Evolutionary conservation across 2,888 invertebrate genomes (phyloP), one percentile per base, ranked within the genome.

Genomic region (Caenorhabditis afra): DNA sequence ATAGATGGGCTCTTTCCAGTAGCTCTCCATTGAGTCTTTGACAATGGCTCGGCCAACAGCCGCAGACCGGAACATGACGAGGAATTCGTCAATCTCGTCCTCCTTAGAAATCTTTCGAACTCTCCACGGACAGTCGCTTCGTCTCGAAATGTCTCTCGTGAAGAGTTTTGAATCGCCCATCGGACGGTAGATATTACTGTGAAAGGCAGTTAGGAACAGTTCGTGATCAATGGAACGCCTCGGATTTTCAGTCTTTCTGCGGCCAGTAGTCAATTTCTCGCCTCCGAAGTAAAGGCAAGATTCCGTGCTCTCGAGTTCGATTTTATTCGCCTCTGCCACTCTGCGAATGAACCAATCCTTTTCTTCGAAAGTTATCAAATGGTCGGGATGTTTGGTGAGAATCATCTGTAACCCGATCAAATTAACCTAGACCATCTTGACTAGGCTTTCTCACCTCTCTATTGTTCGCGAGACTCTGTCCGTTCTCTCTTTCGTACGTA

Each of bases 21-120:
- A n/a, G 4, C 20, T n/a, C 11, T 50, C 5, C 3, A 58, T n/a
- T 3, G 50, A 8, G 2, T 4, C 12, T 0, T 41, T 29, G 5
- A 58, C 16, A 10, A 50, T n/a, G 0, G 16, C 5, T 3, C 50
- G 7, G 10, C 50, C 71, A 1, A 14, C 14, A 3, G 1, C 12
- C 5, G 49, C 12, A 4, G n/a, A 22, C 5, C 41, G n/a, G 64
- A 71, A 71, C 10, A 45, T 16, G 2, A 71, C 49, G 1, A 45
- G n/a, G n/a, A n/a, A n/a, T n/a, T n/a, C 22, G 35, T 49, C 62
- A 0, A 1, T 11, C 18, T 71, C 61, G 8, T 49, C 20, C 0
- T 22, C 0, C 8, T 29, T 29, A 3, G 29, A 5, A 3, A 7
- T 29, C 29, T 7, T 29, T 7, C 20, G n/a, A 14, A 65, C 35